Conservation (phyloP, 2,113 vertebrate genomes). For the Machaerirhynchus nigripectus region DNA sequence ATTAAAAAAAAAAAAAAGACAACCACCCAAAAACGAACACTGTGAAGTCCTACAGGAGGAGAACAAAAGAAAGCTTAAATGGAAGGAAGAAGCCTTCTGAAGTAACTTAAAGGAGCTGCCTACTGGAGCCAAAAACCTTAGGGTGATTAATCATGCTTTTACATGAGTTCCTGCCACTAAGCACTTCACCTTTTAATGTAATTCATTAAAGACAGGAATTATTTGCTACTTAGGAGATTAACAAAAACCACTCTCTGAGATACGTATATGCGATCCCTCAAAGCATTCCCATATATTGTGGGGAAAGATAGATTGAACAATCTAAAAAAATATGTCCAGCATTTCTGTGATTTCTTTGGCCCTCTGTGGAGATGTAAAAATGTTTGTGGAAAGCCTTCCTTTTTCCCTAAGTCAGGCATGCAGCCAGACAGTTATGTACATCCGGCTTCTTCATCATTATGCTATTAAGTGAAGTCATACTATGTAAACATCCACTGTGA, state of each 20-base stretch:
- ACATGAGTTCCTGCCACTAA: background rate
- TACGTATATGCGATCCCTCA: background rate
- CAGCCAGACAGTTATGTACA: constrained; percentile 1
- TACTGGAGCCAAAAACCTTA: background rate
- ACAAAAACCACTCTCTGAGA: background rate
- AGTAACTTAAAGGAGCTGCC: background rate
- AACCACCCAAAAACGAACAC: accelerated
- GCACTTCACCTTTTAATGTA: constrained; percentile 4
- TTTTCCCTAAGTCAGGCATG: background rate
- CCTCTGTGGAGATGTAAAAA: background rate
- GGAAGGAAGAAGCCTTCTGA: background rate
- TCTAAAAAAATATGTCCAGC: background rate
- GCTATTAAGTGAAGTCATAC: background rate
- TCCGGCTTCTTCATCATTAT: constrained; percentile 11
- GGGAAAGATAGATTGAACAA: background rate
- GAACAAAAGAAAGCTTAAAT: background rate
- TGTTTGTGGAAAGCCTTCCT: background rate
- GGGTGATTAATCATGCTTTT: background rate
- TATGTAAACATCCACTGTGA: constrained; percentile 34
- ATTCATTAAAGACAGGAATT: constrained; percentile 24
- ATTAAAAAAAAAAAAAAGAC: background rate
- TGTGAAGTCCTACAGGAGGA: background rate
- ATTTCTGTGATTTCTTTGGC: constrained; percentile 25
- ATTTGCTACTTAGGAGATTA: constrained; percentile 14
- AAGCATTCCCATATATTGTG: background rate